phyloP scores from a whole-genome alignment of 2,113 vertebrate genomes.

The Hippocampus mohnikei region DNA sequence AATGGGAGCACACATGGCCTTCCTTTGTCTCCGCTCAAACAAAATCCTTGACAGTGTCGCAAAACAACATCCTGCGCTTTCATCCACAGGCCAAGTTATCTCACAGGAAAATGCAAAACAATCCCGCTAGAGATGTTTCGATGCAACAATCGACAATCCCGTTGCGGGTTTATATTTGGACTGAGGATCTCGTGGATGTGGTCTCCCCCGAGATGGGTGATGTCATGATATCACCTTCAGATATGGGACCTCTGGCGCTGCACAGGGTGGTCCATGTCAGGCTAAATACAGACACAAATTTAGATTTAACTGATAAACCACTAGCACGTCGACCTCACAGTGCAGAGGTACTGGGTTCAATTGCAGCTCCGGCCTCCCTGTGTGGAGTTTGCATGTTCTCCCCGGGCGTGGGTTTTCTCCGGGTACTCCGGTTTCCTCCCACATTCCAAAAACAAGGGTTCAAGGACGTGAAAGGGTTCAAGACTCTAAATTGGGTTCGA shows the following conservation, averaged over 20 bases:
- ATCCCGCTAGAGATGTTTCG: conserved; percentile 27
- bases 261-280: not conserved
- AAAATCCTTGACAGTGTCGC: conserved; percentile 3
- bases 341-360: not conserved
- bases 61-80: conserved; percentile 46
- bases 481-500: no score
- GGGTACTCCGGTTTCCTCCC: no score
- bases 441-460: no score
- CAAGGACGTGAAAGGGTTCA: no score
- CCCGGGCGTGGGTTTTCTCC: no score
- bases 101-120: conserved; percentile 41
- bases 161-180: conserved; percentile 10
- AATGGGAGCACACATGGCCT: not conserved
- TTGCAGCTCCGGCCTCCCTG: not conserved
- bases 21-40: conserved; percentile 9
- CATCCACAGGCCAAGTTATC: conserved; percentile 23
- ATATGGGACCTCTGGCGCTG: conserved; percentile 8
- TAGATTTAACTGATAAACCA: not conserved
- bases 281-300: not conserved
- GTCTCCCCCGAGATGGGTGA: conserved; percentile 14
- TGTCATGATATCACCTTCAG: not conserved
- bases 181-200: conserved; percentile 5
- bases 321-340: not conserved
- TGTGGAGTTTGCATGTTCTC: not conserved
- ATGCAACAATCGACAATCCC: conserved; percentile 35